These are phyloP conservation scores for Agonopterix alstromeriana DNA, from an alignment of 2,888 invertebrate genomes.

Conservation along the genomic window DNA sequence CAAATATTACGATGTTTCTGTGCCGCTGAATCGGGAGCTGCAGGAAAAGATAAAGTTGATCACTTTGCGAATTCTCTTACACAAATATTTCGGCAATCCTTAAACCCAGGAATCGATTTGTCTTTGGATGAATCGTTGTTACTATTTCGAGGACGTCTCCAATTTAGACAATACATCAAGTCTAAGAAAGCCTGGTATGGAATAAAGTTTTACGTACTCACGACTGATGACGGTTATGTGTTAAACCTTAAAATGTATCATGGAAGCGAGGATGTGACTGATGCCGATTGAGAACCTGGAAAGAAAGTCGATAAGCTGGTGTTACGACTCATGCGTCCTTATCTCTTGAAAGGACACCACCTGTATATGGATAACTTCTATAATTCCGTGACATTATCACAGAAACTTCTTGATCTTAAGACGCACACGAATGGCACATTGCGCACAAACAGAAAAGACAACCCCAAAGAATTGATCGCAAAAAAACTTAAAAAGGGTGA, in stretches of 20 bases:
- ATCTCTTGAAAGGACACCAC: constrained; percentile 13
- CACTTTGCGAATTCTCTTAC: too few relatives aligned
- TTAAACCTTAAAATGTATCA: constrained; percentile 10
- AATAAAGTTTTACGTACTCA: constrained; percentile 12
- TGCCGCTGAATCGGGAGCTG: too few relatives aligned
- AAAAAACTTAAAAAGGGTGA: constrained; percentile 13
- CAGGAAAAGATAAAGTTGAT: too few relatives aligned
- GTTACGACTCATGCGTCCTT: constrained; percentile 8
- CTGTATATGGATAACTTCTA: constrained; percentile 15
- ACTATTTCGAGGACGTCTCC: constrained; percentile 9
- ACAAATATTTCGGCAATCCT: neutral
- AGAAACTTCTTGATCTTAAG: constrained; percentile 15
- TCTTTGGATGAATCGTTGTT: constrained; percentile 8
- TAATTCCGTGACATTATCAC: constrained; percentile 12
- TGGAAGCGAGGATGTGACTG: constrained; percentile 1
- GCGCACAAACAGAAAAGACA: constrained; percentile 11
- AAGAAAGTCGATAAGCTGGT: constrained; percentile 7
- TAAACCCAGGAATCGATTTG: constrained; percentile 2
- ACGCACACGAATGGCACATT: constrained; percentile 14
- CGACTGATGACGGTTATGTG: constrained; percentile 11
- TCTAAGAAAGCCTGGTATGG: constrained; percentile 8
- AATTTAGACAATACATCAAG: constrained; percentile 5
- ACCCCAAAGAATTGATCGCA: constrained; percentile 7
- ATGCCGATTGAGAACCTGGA: neutral
- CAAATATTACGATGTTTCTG: too few relatives aligned